These are phyloP conservation scores for Schlechtendalia chinensis DNA, from an alignment of 1,140 invertebrate species.

Conservation along the genomic window DNA sequence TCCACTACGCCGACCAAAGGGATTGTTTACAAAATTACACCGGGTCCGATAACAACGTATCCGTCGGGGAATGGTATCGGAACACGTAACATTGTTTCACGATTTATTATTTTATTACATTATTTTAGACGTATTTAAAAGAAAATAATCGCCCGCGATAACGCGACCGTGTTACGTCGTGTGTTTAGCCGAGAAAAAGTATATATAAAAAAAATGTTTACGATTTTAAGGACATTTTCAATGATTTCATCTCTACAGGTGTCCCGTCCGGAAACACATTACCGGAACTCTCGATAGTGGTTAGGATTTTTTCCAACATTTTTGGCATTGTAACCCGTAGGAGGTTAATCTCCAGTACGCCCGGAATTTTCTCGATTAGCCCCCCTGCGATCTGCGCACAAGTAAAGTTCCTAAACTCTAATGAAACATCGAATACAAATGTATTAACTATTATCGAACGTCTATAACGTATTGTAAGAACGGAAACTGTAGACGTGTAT, in stretches of 20 bases:
- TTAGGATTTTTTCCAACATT: constrained; percentile 19
- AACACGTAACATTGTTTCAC: too few relatives aligned
- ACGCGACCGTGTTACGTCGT: too few relatives aligned
- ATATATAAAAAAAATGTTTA: neutral
- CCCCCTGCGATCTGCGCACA: neutral
- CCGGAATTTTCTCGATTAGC: constrained; percentile 14
- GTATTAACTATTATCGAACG: neutral
- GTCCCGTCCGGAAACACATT: neutral
- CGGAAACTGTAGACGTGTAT: too few relatives aligned
- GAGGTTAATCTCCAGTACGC: neutral
- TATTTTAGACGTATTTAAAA: neutral
- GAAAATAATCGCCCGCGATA: neutral
- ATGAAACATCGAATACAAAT: neutral
- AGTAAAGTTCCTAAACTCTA: neutral
- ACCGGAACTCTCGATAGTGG: neutral
- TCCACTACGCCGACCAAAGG: neutral
- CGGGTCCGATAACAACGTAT: too few relatives aligned
- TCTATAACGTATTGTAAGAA: too few relatives aligned
- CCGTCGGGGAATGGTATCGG: too few relatives aligned
- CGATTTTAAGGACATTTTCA: neutral
- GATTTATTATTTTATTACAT: too few relatives aligned
- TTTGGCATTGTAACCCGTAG: constrained; percentile 22
- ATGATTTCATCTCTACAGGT: constrained; percentile 33
- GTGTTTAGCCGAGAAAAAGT: neutral
- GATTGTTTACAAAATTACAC: too few relatives aligned